Evolutionary conservation across 2,888 invertebrate species (phyloP).

Genomic region (Hirtodrosophila duncani): DNA sequence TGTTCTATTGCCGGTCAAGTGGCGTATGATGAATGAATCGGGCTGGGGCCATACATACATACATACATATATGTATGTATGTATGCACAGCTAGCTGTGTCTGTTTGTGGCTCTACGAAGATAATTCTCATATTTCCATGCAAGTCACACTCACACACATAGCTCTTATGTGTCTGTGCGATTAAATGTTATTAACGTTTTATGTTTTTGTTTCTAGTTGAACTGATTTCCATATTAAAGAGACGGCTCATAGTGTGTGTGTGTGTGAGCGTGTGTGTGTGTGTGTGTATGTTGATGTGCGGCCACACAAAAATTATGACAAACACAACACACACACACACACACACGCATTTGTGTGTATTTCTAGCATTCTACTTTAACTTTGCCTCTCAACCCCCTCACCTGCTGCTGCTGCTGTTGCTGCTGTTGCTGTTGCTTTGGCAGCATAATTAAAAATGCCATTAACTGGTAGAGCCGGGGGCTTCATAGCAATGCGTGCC

Average conservation of each 20-base stretch:
- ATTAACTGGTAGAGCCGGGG: too few species aligned
- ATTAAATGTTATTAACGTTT: slow-evolving; percentile 48
- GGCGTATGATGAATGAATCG: slow-evolving; percentile 16
- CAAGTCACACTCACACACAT: neutral
- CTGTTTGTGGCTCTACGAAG: too few species aligned
- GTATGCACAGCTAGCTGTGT: too few species aligned
- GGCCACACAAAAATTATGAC: slow-evolving; percentile 32
- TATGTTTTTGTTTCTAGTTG: slow-evolving; percentile 28
- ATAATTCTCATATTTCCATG: slow-evolving; percentile 15
- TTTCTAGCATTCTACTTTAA: slow-evolving; percentile 1
- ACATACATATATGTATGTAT: too few species aligned
- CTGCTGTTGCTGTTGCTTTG: neutral
- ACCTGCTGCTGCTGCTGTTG: too few species aligned
- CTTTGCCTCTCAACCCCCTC: too few species aligned
- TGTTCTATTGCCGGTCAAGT: too few species aligned
- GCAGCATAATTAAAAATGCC: slow-evolving; percentile 8
- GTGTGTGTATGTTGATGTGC: neutral
- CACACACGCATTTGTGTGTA: neutral
- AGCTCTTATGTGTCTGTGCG: too few species aligned
- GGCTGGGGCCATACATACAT: neutral
- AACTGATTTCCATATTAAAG: slow-evolving; percentile 11
- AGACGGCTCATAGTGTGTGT: neutral
- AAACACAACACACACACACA: slow-evolving; percentile 4
- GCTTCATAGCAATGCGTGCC: neutral
- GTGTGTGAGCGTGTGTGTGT: neutral